Base-by-base conservation (phyloP, 2,113 vertebrate species). In the Phaetusa simplex region DNA sequence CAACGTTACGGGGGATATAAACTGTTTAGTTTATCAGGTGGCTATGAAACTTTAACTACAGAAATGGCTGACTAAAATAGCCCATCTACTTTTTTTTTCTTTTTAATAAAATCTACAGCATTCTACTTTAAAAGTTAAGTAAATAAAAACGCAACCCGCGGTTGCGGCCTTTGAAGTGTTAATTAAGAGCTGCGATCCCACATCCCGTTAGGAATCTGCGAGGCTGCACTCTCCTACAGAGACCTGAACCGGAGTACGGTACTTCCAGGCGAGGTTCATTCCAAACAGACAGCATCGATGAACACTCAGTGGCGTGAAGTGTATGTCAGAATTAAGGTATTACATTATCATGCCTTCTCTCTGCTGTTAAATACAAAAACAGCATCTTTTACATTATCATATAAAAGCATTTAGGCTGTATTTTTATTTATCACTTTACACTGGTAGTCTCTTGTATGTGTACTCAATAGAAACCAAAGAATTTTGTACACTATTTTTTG, bases 401-500 rank as follows among this genome's bases (percentile, higher is more conserved):
- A 99, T 98, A 99, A 99, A 99, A 99, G 98, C 98, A 98, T 98
- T 99, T 98, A 99, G 98, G 98, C 98, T 98, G 99, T 98, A 98
- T 99, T 98, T 98, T 98, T 98, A 98, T 98, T 98, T 98, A 98
- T 98, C 98, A 98, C 98, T 99, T 98, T 98, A 99, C 98, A 98
- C 97, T 98, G 98, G 97, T 98, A 98, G 97, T 98, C 98, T 98
- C 98, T 98, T 97, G 98, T 98, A 98, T 98, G 98, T 99, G 98
- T 98, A 99, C 98, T 99, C 98, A 99, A 99, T 99, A 99, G 98
- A 99, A 99, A 99, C 99, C 99, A 99, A 98, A 99, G 98, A 98
- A 99, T 98, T 99, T 99, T 99, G 99, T 99, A 99, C 99, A 99
- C 98, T 99, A 99, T 98, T 98, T 98, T 99, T 99, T 99, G 99